Conservation (phyloP, 2,888 invertebrate genomes). For the Stenolophus ochropezus region DNA sequence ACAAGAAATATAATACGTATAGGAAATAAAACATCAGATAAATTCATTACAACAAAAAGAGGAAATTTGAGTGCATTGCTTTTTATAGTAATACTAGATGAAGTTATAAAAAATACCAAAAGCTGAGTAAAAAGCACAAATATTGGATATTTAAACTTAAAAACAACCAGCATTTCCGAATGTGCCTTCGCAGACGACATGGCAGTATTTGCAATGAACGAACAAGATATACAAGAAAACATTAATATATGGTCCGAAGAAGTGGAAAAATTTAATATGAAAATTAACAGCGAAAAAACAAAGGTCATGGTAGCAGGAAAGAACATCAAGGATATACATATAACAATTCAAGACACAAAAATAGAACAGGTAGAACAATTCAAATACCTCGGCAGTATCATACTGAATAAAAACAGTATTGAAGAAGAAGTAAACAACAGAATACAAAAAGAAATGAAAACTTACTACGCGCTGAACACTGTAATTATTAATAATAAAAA, state of each 20-base stretch:
- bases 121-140: too few species aligned
- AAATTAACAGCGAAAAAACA: not conserved
- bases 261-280: not conserved
- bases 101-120: too few species aligned
- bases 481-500: slow-evolving; percentile 9
- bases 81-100: too few species aligned
- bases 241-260: not conserved
- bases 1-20: too few species aligned
- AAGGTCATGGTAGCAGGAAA: slow-evolving; percentile 11
- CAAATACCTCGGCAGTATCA: slow-evolving; percentile 15
- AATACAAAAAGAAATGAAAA: not conserved
- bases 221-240: too few species aligned
- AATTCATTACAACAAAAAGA: too few species aligned
- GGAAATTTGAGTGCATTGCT: too few species aligned
- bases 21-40: too few species aligned
- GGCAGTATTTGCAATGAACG: too few species aligned
- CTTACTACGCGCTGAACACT: not conserved
- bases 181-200: too few species aligned
- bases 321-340: not conserved
- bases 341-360: not conserved
- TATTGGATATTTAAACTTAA: too few species aligned
- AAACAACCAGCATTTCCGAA: too few species aligned
- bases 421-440: slow-evolving; percentile 19
- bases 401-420: not conserved
- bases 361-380: not conserved